These are phyloP conservation scores for Nephrotoma appendiculata DNA, from an alignment of 2,888 invertebrate genomes.

Conservation along the genomic window DNA sequence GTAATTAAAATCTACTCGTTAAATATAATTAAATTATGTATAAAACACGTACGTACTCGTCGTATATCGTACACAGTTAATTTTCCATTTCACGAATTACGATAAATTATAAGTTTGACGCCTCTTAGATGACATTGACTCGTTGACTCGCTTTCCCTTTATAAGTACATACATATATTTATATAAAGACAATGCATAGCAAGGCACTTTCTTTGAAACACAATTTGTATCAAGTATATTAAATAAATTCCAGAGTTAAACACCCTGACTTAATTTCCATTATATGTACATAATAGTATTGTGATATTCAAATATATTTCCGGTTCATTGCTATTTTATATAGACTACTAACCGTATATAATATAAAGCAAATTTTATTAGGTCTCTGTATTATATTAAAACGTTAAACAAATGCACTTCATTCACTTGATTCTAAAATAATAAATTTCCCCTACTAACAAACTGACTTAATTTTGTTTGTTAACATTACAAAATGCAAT, in stretches of 20 bases:
- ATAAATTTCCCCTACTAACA: not conserved
- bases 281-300: not conserved
- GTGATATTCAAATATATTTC: not conserved
- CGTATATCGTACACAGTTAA: not conserved
- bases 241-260: not conserved
- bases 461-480: not conserved
- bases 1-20: not conserved
- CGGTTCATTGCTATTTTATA: not conserved
- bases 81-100: not conserved
- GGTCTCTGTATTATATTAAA: not conserved
- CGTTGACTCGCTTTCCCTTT: not conserved
- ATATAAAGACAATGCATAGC: no score
- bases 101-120: not conserved
- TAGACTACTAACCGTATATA: not conserved
- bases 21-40: not conserved
- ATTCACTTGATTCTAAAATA: not conserved
- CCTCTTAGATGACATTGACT: not conserved
- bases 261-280: not conserved
- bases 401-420: not conserved
- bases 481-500: not conserved
- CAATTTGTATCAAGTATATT: not conserved
- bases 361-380: not conserved
- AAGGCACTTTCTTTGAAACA: not conserved
- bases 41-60: not conserved
- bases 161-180: not conserved